Base-by-base conservation (phyloP, 2,797 vertebrate species). In the Apodemus agrarius region DNA sequence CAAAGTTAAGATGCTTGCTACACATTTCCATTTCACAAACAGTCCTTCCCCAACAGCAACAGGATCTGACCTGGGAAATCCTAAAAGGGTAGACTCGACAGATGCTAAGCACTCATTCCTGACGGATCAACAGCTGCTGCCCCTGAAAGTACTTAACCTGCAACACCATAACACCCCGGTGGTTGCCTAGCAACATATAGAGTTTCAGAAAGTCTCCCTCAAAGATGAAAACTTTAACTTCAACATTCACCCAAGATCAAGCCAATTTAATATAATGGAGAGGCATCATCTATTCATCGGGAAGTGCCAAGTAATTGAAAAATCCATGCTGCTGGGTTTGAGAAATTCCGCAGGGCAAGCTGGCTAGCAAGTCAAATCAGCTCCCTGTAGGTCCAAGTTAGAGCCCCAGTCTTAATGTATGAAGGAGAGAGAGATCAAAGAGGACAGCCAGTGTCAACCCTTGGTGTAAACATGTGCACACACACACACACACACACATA, bases 221-320 rank as follows among this genome's bases (percentile, higher is more conserved):
- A 6, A 80, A 95, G 43, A 79, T 9, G 19, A 54, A 92, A 91
- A 82, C 40, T 94, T 84, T 91, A 82, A 84, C 31, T 85, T 87
- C 78, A 76, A 10, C 7, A 49, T 49, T 91, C 61, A 40, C 88
- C 59, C 19, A 94, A 54, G 34, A 78, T 81, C 76, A 94, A 75
- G 67, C 24, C 54, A 88, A 87, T 90, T 65, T 72, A 90, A 95
- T 81, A 72, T 94, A 84, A 88, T 93, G 40, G 46, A 3, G 49
- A 93, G 67, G 88, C 87, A 93, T 81, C 91, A 57, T 91, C 76
- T 57, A 52, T 57, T 91, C 89, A 89, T 88, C n/a, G 89, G 76
- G 91, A 76, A 74, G 78, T n/a, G 83, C 17, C 92, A 81, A 94
- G 57, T 87, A 93, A 69, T 54, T 43, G 93, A 67, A 72, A 72